These are phyloP conservation scores for Lates japonicus DNA, from an alignment of 2,797 vertebrate genomes.

Conservation along the genomic window DNA sequence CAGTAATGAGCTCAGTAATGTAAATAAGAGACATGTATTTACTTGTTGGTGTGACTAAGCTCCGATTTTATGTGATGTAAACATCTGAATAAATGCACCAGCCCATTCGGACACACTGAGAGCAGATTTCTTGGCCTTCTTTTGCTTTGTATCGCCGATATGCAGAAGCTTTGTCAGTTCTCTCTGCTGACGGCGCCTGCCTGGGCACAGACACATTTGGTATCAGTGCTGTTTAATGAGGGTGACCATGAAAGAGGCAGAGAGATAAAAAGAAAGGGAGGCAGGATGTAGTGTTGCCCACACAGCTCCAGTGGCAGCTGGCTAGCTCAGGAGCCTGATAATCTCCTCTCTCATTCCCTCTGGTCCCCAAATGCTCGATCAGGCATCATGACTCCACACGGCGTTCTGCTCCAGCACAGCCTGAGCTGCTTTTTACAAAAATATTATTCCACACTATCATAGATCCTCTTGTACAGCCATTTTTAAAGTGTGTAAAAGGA, in stretches of 20 bases:
- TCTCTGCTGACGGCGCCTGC: conserved; percentile 42
- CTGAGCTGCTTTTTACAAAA: conserved; percentile 16
- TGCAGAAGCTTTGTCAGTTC: conserved; percentile 41
- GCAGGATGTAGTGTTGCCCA: conserved; percentile 62
- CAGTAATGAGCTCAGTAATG: neutral
- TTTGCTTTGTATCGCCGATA: conserved; percentile 22
- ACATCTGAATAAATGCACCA: neutral
- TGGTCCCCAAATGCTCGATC: conserved; percentile 65
- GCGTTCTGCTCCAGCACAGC: conserved; percentile 31
- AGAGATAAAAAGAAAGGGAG: conserved; percentile 53
- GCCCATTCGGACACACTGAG: neutral
- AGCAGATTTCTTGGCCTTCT: conserved; percentile 36
- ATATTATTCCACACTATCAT: conserved; percentile 13
- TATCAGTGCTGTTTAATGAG: conserved; percentile 64
- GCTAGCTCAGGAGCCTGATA: conserved; percentile 71
- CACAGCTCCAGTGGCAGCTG: conserved; percentile 77
- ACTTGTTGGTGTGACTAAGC: neutral
- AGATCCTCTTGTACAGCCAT: neutral
- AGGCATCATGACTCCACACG: conserved; percentile 55
- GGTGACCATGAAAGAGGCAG: conserved; percentile 63
- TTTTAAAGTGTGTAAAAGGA: conserved; percentile 8
- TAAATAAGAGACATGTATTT: neutral
- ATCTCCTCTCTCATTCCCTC: conserved; percentile 72
- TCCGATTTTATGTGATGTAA: neutral
- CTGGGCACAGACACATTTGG: conserved; percentile 41